phyloP scores from a whole-genome alignment of 1,140 invertebrate species.

The Nephila pilipes region DNA sequence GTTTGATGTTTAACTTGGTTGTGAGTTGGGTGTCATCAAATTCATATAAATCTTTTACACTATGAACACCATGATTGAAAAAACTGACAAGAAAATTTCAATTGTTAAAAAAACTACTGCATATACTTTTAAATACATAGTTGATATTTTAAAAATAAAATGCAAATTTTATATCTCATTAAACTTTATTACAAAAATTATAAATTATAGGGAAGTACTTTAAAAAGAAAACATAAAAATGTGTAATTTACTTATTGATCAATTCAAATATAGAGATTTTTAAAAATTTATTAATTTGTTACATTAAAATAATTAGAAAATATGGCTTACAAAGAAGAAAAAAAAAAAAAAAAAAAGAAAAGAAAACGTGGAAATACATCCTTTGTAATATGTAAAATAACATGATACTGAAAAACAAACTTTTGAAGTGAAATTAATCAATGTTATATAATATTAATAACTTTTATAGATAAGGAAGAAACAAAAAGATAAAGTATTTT shows the following conservation, averaged over 20 bases:
- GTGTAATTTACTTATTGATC: no score
- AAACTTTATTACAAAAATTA: not conserved
- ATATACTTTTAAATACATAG: no score
- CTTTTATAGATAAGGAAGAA: no score
- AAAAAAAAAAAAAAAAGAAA: not conserved
- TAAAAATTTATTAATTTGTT: not conserved
- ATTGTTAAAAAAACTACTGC: not conserved
- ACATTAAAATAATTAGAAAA: not conserved
- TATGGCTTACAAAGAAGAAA: no score
- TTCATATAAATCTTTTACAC: not conserved
- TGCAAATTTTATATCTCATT: not conserved
- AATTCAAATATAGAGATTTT: no score
- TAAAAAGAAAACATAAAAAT: not conserved
- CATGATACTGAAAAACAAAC: no score
- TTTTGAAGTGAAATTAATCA: no score
- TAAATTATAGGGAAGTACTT: not conserved
- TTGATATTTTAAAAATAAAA: not conserved
- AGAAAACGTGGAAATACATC: not conserved
- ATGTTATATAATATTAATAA: no score
- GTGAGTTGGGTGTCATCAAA: not conserved
- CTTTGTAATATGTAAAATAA: no score
- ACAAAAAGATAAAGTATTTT: no score
- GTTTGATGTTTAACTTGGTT: not conserved
- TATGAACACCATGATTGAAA: not conserved
- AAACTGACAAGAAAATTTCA: constrained; percentile 25